Evolutionary conservation across 2,888 invertebrate genomes (phyloP), one percentile per base, ranked within the genome.

Genomic region (Entomobrya multifasciata): DNA sequence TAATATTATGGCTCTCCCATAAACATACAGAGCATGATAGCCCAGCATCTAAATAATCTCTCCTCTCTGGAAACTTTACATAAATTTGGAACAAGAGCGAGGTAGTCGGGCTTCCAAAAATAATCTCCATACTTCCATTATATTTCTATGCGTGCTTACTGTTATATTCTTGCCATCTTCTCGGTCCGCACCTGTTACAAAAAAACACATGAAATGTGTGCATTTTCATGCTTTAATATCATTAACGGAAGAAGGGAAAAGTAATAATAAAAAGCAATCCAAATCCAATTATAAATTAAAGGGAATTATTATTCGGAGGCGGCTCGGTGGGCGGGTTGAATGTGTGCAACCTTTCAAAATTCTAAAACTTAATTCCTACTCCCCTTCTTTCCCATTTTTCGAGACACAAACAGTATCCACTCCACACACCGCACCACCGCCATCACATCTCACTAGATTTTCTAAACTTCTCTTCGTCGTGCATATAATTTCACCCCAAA

Each of bases 181-280:
- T 79, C 86, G 86, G 55, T 88, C 86, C 82, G 79, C 88, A 88
- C 88, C 88, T 88, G 88, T 88, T 88, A 88, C 88, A 82, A 86
- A 77, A 86, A 41, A 36, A 49, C 79, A 55, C 22, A 82, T 52
- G 55, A 47, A 79, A 72, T 36, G 8, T 36, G 36, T 36, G 36
- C 36, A 85, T 78, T 4, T 6, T 79, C 49, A 78, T 72, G 67
- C 13, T 78, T 74, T 70, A 60, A 82, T 70, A 57, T 70, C 82
- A 82, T 82, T 86, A 88, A 65, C 72, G 47, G 41, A 47, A 70
- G 81, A 85, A 86, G 84, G 76, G 67, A 82, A 78, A 80, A 60
- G 84, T 78, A 84, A 84, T 84, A 84, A 84, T 84, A 84, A 86
- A 78, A 86, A 80, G 80, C 86, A 86, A 86, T 86, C 86, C 86